Evolutionary conservation across 1,140 invertebrate species (phyloP).

Genomic region (Macrosteles quadrilineatus): DNA sequence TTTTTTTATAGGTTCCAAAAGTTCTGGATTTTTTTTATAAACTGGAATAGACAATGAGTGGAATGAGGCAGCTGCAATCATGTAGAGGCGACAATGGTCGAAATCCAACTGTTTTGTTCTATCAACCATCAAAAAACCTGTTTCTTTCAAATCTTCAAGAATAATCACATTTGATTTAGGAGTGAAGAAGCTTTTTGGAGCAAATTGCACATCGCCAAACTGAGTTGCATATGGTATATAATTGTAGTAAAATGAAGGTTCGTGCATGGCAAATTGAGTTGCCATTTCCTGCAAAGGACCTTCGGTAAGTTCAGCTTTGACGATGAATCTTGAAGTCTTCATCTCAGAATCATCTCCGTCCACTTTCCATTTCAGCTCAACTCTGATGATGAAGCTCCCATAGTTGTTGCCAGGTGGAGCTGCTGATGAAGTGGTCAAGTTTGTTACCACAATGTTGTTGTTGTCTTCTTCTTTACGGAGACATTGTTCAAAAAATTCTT

Average conservation of each 20-base stretch:
- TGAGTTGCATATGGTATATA: neutral
- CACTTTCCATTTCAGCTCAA: neutral
- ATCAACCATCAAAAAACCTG: slow-evolving; percentile 5
- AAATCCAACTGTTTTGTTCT: slow-evolving; percentile 7
- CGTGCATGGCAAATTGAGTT: neutral
- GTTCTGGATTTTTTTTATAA: slow-evolving; percentile 2
- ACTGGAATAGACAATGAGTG: neutral
- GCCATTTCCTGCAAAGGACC: neutral
- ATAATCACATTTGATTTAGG: neutral
- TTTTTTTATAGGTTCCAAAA: neutral
- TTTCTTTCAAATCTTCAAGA: slow-evolving; percentile 12
- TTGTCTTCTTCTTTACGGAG: neutral
- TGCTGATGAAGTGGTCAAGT: neutral
- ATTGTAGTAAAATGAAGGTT: slow-evolving; percentile 1
- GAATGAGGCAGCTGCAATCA: neutral
- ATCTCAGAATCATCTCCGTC: neutral
- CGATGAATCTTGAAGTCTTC: neutral
- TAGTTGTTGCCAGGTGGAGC: slow-evolving; percentile 7
- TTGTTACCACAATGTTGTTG: neutral
- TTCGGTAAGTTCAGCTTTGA: neutral
- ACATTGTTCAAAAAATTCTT: neutral
- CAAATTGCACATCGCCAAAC: neutral
- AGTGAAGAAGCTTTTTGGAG: neutral
- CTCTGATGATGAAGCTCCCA: slow-evolving; percentile 1
- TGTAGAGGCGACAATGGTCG: neutral